Percentiles rank a stretch among this genome's conserved stretches.
These are phyloP conservation scores for Labroides dimidiatus DNA, from an alignment of 2,797 vertebrate species.

Conservation along the genomic window DNA sequence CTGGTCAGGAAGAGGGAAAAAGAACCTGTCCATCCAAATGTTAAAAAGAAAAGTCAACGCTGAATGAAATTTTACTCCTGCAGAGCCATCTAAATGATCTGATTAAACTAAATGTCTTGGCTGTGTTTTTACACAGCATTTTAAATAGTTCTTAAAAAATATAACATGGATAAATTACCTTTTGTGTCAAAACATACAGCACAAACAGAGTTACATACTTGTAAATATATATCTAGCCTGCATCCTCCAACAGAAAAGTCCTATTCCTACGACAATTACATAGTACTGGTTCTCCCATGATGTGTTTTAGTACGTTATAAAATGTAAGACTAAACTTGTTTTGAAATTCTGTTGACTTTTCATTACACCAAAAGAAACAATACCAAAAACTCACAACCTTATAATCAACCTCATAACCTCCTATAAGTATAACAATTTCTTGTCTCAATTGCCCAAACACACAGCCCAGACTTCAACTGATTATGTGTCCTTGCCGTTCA, in stretches of 20 bases:
- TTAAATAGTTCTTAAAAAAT: background rate
- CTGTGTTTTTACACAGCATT: slow-evolving; percentile 4
- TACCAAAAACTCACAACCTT: too few relatives aligned
- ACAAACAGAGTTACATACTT: background rate
- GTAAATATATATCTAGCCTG: background rate
- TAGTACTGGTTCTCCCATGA: background rate
- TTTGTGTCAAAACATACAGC: background rate
- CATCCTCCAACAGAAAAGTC: background rate
- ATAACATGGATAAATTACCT: background rate
- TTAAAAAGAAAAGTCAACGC: slow-evolving; percentile 59
- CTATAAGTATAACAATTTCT: too few relatives aligned
- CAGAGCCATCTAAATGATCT: background rate
- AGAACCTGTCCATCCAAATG: slow-evolving; percentile 70
- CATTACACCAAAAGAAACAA: background rate
- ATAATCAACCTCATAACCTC: too few relatives aligned
- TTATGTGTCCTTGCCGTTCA: background rate
- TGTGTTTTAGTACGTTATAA: background rate
- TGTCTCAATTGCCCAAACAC: too few relatives aligned
- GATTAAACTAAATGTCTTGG: background rate
- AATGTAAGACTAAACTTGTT: background rate
- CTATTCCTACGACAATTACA: background rate
- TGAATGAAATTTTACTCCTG: slow-evolving; percentile 15
- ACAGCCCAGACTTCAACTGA: too few relatives aligned
- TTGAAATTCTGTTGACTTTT: background rate
- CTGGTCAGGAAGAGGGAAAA: slow-evolving; percentile 54